Base-by-base conservation (phyloP, 2,797 vertebrate species). In the Danio aesculapii region DNA sequence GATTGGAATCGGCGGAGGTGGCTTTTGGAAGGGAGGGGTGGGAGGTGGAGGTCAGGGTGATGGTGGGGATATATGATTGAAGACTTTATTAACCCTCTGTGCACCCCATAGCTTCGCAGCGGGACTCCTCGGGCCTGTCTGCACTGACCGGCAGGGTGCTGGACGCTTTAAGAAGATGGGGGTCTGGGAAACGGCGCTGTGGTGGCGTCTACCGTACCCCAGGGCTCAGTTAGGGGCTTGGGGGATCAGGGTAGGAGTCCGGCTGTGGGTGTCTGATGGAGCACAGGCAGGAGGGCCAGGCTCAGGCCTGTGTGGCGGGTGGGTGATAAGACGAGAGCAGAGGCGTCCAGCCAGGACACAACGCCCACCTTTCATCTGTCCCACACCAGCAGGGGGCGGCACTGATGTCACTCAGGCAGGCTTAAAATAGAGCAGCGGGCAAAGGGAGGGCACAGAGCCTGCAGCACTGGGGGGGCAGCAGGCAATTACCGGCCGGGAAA, bases 361-460 rank as follows among this genome's bases (percentile, higher is more conserved):
- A 91, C 89, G 86, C 91, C 92, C 91, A 94, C 92, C 91, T 92
- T 92, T 94, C 91, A 92, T 93, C 92, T 92, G 91, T 89, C 87
- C 91, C 88, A 82, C 87, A 89, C 87, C 90, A 68, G 61, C 73
- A 75, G 69, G 84, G 87, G 89, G 89, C 84, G 87, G 85, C 78
- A 82, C 84, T 93, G 91, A 93, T 93, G 92, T 94, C 92, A 94
- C 87, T 90, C 71, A 82, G 82, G 79, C 86, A 79, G 83, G 89
- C 92, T 87, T 87, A 90, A 94, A 94, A 93, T 94, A 93, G 90
- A 89, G 88, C 82, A 82, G 66, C 63, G 77, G 78, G 87, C 87
- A 87, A 86, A 86, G 87, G 86, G 89, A 89, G 89, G 88, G 87
- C 85, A 89, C 88, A 88, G 90, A 87, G 89, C 90, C 90, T 85